Percentiles rank a stretch among this genome's conserved stretches.
Conservation (phyloP, 2,113 vertebrate genomes). For the Laticauda colubrina region DNA sequence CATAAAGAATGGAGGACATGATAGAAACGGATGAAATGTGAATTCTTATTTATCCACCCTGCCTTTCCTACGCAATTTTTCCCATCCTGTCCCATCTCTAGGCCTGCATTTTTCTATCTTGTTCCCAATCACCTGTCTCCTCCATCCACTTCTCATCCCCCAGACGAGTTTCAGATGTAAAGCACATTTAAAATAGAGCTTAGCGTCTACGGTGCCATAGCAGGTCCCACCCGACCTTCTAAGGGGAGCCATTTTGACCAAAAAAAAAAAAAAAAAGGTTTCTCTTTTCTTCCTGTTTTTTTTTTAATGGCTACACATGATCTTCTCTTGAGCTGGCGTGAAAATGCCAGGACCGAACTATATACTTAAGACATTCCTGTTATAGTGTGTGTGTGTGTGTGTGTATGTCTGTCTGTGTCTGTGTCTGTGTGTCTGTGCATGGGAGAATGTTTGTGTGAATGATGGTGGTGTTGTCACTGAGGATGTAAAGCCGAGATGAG, state of each 20-base stretch:
- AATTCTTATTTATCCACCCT: not conserved
- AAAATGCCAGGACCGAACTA: slow-evolving; percentile 55
- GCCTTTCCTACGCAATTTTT: not conserved
- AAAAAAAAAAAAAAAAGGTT: not conserved
- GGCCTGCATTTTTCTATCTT: not conserved
- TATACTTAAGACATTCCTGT: slow-evolving; percentile 45
- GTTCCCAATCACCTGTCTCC: not conserved
- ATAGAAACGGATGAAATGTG: not conserved
- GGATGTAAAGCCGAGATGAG: slow-evolving; percentile 5
- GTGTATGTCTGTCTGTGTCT: slow-evolving; percentile 12
- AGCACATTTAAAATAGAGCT: not conserved
- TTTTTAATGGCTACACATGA: not conserved
- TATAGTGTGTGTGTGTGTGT: slow-evolving; percentile 3
- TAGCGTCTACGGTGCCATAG: not conserved
- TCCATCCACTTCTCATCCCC: not conserved
- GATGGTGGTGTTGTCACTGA: not conserved
- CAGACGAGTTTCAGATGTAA: not conserved
- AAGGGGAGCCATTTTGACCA: not conserved
- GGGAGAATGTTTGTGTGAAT: not conserved
- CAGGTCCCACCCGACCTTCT: not conserved
- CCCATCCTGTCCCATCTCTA: not conserved
- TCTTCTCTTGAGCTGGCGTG: slow-evolving; percentile 41
- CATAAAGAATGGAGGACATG: not conserved
- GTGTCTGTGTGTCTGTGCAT: not conserved
- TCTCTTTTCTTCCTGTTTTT: not conserved